These are phyloP conservation scores for Chrosomus eos DNA, from an alignment of 2,797 vertebrate species.

Conservation along the genomic window DNA sequence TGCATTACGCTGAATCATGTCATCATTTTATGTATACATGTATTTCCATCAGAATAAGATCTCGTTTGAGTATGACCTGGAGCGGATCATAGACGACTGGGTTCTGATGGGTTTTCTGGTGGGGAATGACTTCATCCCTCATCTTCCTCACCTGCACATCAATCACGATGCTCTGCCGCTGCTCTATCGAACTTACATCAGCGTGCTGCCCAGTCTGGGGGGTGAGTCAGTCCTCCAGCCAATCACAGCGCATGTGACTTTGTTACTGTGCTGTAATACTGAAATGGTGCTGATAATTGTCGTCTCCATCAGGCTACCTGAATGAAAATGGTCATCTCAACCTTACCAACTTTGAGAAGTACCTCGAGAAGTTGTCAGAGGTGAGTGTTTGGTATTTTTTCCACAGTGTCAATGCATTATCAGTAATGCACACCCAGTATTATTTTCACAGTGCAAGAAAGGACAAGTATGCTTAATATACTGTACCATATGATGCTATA, in stretches of 20 bases:
- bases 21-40: slow-evolving; percentile 16
- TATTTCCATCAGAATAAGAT: slow-evolving; percentile 80
- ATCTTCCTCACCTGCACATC: slow-evolving; percentile 98
- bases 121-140: slow-evolving; percentile 99
- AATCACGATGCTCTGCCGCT: slow-evolving; percentile 95
- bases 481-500: background rate
- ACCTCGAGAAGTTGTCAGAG: slow-evolving; percentile 91
- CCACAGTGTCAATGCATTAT: background rate
- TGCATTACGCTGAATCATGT: background rate
- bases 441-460: background rate
- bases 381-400: slow-evolving; percentile 70
- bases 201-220: slow-evolving; percentile 86
- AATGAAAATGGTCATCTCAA: slow-evolving; percentile 96
- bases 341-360: slow-evolving; percentile 93
- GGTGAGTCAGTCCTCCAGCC: slow-evolving; percentile 76
- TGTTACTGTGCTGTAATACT: background rate
- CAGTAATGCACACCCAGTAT: background rate
- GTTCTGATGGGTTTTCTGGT: slow-evolving; percentile 99
- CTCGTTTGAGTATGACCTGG: slow-evolving; percentile 90
- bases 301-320: slow-evolving; percentile 86
- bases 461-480: background rate
- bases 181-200: slow-evolving; percentile 96
- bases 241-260: slow-evolving; percentile 11
- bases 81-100: slow-evolving; percentile 98
- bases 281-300: slow-evolving; percentile 13